These are phyloP conservation scores for Seladonia tumulorum DNA, from an alignment of 2,888 invertebrate species.

Conservation along the genomic window DNA sequence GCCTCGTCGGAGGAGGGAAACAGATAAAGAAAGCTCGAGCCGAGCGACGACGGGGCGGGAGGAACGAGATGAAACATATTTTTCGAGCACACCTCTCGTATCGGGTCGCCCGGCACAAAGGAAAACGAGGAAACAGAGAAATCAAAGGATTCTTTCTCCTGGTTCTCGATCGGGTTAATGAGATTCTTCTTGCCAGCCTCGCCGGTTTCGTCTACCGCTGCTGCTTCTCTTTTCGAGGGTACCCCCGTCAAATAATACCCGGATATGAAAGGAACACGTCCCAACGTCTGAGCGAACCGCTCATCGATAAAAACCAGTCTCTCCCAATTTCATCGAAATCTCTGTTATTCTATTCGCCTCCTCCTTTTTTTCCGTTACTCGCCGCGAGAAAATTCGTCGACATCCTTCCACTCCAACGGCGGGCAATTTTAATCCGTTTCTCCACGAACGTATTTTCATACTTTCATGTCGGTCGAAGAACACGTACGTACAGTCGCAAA, in stretches of 20 bases:
- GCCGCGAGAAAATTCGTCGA: not conserved
- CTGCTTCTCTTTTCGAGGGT: not conserved
- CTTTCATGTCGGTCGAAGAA: too few species aligned
- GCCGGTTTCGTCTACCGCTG: constrained; percentile 10
- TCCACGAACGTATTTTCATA: too few species aligned
- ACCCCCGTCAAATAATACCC: constrained; percentile 45
- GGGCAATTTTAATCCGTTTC: not conserved
- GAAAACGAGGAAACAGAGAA: constrained; percentile 26
- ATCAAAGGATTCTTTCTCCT: constrained; percentile 51
- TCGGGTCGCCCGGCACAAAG: constrained; percentile 27
- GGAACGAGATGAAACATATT: constrained; percentile 34
- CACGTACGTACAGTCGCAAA: too few species aligned
- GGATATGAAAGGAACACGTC: constrained; percentile 46
- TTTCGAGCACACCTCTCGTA: constrained; percentile 48
- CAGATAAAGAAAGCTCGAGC: not conserved
- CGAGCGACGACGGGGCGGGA: not conserved
- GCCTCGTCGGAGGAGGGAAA: constrained; percentile 5
- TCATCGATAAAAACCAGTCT: constrained; percentile 39
- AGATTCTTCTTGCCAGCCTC: constrained; percentile 52
- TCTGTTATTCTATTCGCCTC: constrained; percentile 26
- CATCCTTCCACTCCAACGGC: not conserved
- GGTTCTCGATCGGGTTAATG: constrained; percentile 57
- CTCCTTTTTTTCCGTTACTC: not conserved
- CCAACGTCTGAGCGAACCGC: constrained; percentile 15
- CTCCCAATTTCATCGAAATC: constrained; percentile 4